Conservation (phyloP, 1,140 invertebrate genomes). For the Medauroidea extradentata region DNA sequence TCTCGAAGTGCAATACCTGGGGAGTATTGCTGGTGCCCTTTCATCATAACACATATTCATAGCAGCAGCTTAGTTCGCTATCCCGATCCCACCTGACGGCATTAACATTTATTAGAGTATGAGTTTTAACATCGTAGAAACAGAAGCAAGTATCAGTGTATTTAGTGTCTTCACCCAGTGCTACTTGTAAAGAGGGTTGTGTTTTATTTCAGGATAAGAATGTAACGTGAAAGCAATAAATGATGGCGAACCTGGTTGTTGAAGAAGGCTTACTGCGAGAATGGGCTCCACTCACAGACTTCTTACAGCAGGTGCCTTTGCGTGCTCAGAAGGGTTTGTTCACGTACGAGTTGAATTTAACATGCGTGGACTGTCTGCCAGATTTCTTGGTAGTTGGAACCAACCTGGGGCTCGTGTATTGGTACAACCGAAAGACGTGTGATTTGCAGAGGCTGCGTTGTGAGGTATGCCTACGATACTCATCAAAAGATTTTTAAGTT, state of each 20-base stretch:
- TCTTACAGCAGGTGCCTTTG: slow-evolving; percentile 73
- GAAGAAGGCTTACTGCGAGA: slow-evolving; percentile 65
- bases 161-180: too few relatives aligned
- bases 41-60: too few relatives aligned
- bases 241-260: slow-evolving; percentile 29
- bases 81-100: too few relatives aligned
- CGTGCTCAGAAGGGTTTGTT: slow-evolving; percentile 74
- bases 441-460: slow-evolving; percentile 71
- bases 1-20: too few relatives aligned
- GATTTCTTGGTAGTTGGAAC: slow-evolving; percentile 81
- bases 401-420: slow-evolving; percentile 79
- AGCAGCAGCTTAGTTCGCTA: too few relatives aligned
- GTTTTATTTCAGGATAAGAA: too few relatives aligned
- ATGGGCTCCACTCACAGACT: slow-evolving; percentile 72
- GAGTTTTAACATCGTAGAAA: too few relatives aligned
- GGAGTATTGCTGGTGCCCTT: too few relatives aligned
- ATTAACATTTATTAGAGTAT: too few relatives aligned
- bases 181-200: too few relatives aligned
- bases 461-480: slow-evolving; percentile 55
- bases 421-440: slow-evolving; percentile 73
- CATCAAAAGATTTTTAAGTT: too few relatives aligned
- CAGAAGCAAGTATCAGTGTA: too few relatives aligned
- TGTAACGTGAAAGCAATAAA: not conserved
- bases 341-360: slow-evolving; percentile 71
- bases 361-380: slow-evolving; percentile 73